Conservation (phyloP, 1,140 invertebrate genomes). For the Zaprionus capensis region DNA sequence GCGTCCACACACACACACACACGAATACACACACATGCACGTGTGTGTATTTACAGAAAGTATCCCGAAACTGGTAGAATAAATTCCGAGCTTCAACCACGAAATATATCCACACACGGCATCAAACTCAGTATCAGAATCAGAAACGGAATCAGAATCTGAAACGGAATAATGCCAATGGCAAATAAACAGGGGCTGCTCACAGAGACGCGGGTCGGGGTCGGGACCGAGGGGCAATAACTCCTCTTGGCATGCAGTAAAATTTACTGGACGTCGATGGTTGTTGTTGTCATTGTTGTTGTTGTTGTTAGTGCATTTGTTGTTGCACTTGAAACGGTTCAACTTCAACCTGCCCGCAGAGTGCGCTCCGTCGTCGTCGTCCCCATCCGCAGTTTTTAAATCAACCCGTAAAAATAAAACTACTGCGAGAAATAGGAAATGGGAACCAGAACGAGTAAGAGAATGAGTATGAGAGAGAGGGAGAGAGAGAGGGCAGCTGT, state of each 20-base stretch:
- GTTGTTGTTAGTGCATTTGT: constrained; percentile 30
- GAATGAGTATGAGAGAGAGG: neutral
- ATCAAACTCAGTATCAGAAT: constrained; percentile 9
- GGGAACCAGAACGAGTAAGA: neutral
- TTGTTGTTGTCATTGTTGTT: neutral
- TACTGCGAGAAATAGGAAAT: constrained; percentile 33
- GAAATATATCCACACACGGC: constrained; percentile 23
- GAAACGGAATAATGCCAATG: constrained; percentile 64
- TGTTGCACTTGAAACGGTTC: constrained; percentile 73
- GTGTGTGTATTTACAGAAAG: constrained; percentile 24
- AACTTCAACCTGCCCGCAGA: constrained; percentile 66
- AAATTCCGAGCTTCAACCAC: constrained; percentile 45
- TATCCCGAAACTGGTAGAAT: constrained; percentile 35
- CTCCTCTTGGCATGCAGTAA: constrained; percentile 50
- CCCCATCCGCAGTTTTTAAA: constrained; percentile 7
- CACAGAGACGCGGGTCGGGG: neutral
- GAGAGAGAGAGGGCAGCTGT: constrained; percentile 16
- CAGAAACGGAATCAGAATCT: constrained; percentile 21
- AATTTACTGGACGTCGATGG: constrained; percentile 48
- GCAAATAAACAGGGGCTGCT: constrained; percentile 62
- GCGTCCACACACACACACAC: constrained; percentile 44
- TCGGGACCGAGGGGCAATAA: constrained; percentile 47
- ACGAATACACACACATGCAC: neutral
- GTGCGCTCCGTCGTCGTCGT: neutral
- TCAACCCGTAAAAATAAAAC: constrained; percentile 30